Conservation (phyloP, 2,113 vertebrate genomes). For the Amblyopsis rosae region DNA sequence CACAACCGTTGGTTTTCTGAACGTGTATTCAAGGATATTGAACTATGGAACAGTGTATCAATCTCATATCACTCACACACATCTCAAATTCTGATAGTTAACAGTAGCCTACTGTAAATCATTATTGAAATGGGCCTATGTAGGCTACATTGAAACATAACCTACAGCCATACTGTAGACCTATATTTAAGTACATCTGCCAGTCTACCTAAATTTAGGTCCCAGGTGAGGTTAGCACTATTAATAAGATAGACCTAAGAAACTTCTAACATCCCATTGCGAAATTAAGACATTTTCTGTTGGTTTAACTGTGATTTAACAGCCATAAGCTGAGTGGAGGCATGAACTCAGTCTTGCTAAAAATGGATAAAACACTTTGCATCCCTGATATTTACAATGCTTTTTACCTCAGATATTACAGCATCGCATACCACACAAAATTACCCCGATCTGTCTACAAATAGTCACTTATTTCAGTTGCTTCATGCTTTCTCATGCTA, state of each 20-base stretch:
- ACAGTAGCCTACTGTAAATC: too few relatives aligned
- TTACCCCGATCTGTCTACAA: slow-evolving; percentile 54
- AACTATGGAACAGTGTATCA: neutral
- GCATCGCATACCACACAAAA: slow-evolving; percentile 37
- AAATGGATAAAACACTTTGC: neutral
- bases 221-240: too few relatives aligned
- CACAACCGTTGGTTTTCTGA: neutral
- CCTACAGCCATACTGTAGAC: too few relatives aligned
- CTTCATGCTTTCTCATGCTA: slow-evolving; percentile 36
- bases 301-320: neutral
- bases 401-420: neutral
- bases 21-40: neutral
- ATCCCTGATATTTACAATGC: neutral
- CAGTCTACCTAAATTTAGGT: too few relatives aligned
- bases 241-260: too few relatives aligned
- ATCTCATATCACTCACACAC: neutral
- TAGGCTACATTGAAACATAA: too few relatives aligned
- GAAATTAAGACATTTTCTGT: too few relatives aligned
- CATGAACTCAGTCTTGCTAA: neutral
- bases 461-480: slow-evolving; percentile 48
- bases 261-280: too few relatives aligned
- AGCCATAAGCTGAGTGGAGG: neutral
- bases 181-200: too few relatives aligned
- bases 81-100: too few relatives aligned
- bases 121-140: too few relatives aligned